Evolutionary conservation across 2,888 invertebrate genomes (phyloP).

Genomic region (Volucella inanis): DNA sequence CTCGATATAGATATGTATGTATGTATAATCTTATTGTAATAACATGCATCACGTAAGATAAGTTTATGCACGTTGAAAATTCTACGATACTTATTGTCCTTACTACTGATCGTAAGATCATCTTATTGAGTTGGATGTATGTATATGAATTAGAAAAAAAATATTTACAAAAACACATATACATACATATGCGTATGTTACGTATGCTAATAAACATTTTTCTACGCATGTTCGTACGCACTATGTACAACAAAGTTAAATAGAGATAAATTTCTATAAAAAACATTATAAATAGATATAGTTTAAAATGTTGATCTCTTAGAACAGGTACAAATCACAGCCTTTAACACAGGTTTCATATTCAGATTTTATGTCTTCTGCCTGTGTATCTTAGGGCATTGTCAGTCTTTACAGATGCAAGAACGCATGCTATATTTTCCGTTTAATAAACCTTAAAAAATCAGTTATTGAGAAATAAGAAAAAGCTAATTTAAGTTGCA

Average conservation of each 20-base stretch:
- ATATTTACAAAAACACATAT: too few relatives aligned
- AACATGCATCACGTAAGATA: too few relatives aligned
- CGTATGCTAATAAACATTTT: too few relatives aligned
- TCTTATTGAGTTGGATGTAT: too few relatives aligned
- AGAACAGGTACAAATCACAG: constrained; percentile 82
- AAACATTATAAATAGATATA: constrained; percentile 61
- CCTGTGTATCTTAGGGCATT: constrained; percentile 54
- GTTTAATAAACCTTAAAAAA: constrained; percentile 59
- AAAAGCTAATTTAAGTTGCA: neutral
- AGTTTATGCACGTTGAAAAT: too few relatives aligned
- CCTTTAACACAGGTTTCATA: constrained; percentile 79
- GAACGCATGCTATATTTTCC: constrained; percentile 40
- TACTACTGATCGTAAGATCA: too few relatives aligned
- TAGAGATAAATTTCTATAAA: constrained; percentile 8
- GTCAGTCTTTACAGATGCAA: constrained; percentile 57
- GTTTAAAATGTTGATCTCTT: constrained; percentile 59
- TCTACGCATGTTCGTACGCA: too few relatives aligned
- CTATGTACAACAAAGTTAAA: neutral
- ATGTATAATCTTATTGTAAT: too few relatives aligned
- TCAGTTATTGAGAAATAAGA: neutral
- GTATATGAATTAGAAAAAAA: too few relatives aligned
- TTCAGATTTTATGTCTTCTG: neutral
- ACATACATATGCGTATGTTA: too few relatives aligned
- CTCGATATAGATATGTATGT: too few relatives aligned
- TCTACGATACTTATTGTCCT: too few relatives aligned